Evolutionary conservation across 2,797 vertebrate genomes (phyloP), one percentile per base, ranked within the genome.

Genomic region (Leontocebus nigricollis): DNA sequence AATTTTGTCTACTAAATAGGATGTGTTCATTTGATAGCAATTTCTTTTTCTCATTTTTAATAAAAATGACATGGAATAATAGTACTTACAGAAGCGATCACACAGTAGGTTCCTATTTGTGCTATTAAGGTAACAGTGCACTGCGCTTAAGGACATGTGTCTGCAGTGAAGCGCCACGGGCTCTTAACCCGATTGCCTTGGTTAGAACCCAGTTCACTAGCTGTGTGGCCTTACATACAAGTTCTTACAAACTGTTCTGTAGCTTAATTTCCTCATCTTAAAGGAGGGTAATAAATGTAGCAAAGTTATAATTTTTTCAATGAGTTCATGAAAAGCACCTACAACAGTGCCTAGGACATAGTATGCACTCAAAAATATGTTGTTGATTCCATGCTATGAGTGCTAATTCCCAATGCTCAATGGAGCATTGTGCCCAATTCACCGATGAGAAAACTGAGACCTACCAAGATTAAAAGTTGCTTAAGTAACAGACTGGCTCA

Each of bases 1-100:
- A 94, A 61, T 48, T 88, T 70, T 89, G 48, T 83, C 46, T 59
- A 59, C 41, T 59, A 85, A 95, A 33, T 36, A 59, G 27, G 44
- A 22, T 90, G 67, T 10, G 57, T 92, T 24, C 48, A 52, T 93
- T 80, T 75, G 36, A 77, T 26, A 85, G 41, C 5, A 36, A 20
- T 72, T 80, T 88, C 13, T 86, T 81, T 94, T 93, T 87, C 44
- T 90, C 22, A 52, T 80, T 94, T 84, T 76, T 84, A 82, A 24
- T 67, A 90, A 91, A 13, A 83, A 41, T 12, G 75, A 44, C 36
- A 36, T 36, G 52, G 50, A 57, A 75, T 27, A 82, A 81, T 33
- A 59, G n/a, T 55, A 44, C 2, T 76, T 19, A 64, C 20, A 52
- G 73, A 93, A 77, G 33, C 36, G 20, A 93, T 41, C 11, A 26